Conservation (phyloP, 2,797 vertebrate species). For the Neostethus bicornis region DNA sequence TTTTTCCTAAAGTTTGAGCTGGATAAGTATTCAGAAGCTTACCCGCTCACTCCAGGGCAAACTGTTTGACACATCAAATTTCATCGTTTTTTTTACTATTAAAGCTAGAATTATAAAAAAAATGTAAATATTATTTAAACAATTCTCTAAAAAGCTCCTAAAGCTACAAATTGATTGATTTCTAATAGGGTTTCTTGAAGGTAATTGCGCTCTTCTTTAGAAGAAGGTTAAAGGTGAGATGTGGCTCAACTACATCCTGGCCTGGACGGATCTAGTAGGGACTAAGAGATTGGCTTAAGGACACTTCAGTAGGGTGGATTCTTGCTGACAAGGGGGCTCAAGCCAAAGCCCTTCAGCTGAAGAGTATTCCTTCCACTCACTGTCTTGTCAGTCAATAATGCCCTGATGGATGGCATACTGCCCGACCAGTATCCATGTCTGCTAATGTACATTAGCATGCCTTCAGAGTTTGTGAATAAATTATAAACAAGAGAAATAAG, state of each 20-base stretch:
- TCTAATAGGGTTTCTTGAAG: conserved; percentile 12
- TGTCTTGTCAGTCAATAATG: conserved; percentile 29
- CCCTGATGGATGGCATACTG: conserved; percentile 20
- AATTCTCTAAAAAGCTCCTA: neutral
- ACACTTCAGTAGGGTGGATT: conserved; percentile 43
- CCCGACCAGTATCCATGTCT: neutral
- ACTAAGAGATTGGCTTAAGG: conserved; percentile 52
- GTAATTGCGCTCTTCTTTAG: conserved; percentile 13
- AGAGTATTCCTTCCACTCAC: conserved; percentile 22
- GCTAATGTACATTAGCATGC: neutral
- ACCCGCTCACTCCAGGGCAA: conserved; percentile 8
- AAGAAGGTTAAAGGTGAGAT: conserved; percentile 51
- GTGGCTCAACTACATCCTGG: conserved; percentile 23
- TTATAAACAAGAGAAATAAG: conserved; percentile 9
- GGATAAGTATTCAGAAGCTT: conserved; percentile 33
- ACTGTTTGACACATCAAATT: conserved; percentile 28
- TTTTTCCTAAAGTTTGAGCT: conserved; percentile 51
- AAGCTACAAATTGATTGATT: conserved; percentile 28
- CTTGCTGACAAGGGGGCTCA: conserved; percentile 35
- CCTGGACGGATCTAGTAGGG: conserved; percentile 4
- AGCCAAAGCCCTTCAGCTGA: conserved; percentile 39
- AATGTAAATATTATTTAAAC: neutral
- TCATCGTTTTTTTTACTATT: conserved; percentile 22
- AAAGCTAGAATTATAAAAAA: conserved; percentile 1
- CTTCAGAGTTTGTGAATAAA: neutral